phyloP scores from a whole-genome alignment of 2,888 invertebrate species.

The Teleogryllus oceanicus region DNA sequence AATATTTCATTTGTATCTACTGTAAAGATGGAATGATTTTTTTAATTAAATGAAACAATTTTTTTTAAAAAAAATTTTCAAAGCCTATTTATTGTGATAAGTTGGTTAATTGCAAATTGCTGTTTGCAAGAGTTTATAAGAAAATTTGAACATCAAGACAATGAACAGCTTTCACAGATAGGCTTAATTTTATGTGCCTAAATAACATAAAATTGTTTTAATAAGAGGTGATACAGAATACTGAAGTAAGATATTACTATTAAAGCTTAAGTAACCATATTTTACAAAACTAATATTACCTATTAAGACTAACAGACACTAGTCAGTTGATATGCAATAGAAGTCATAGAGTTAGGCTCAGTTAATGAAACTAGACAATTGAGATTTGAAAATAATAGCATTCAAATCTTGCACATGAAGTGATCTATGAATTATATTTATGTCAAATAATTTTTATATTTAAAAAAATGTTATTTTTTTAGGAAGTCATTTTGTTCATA shows the following conservation, averaged over 20 bases:
- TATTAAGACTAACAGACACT: constrained; percentile 2
- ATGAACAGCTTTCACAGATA: no score
- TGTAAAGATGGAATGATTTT: no score
- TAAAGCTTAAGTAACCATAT: constrained; percentile 6
- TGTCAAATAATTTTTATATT: background rate
- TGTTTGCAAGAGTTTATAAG: background rate
- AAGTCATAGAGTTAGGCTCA: constrained; percentile 1
- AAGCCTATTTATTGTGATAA: constrained; percentile 1
- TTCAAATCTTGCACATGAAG: constrained; percentile 18
- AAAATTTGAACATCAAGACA: background rate
- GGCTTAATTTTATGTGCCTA: constrained; percentile 11
- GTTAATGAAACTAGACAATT: background rate
- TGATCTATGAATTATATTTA: background rate
- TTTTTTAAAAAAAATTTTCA: no score
- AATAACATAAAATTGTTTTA: background rate
- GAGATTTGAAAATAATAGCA: background rate
- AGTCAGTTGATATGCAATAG: constrained; percentile 10
- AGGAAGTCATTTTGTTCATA: background rate
- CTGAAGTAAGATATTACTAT: background rate
- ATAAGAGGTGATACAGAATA: constrained; percentile 11
- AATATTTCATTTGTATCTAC: no score
- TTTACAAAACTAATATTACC: background rate
- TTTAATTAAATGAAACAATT: no score
- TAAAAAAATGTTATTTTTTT: background rate
- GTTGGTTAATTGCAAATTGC: background rate